Evolutionary conservation across 2,113 vertebrate genomes (phyloP), one percentile per base, ranked within the genome.

Genomic region (Vidua macroura): DNA sequence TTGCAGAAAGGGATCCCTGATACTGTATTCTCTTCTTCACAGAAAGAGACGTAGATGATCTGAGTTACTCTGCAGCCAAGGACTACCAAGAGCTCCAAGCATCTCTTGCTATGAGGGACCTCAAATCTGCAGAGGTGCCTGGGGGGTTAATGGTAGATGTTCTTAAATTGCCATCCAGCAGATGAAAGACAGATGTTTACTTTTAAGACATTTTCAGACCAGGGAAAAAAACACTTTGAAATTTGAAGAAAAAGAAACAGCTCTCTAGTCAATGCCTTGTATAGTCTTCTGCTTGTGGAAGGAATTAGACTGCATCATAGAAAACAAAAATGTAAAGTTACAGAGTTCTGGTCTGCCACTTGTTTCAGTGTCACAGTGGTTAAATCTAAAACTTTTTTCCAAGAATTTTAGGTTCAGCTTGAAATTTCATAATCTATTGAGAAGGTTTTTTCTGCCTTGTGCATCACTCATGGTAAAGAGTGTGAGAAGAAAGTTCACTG

Each of bases 171-270:
- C 41, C 35, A 67, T 39, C 31, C 31, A 74, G 76, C 31, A 53
- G 73, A 96, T 81, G 78, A 96, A 96, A 96, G 90, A 74, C 73
- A 93, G 62, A 92, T 93, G 88, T 90, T 97, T 96, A 90, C 53
- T 92, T 97, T 90, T 69, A 66, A 94, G 51, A 48, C n/a, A 31
- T 44, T 83, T 93, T 91, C 82, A 90, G 52, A 63, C 30, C 31
- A 81, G 56, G 60, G 35, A 75, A 88, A 94, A 94, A 83, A 74
- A 3, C 35, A 75, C 67, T 66, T 92, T 94, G 93, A 83, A 90
- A 94, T 90, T 28, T 31, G 31, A 90, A 95, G 67, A 53, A 83
- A 94, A 90, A 86, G 78, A 35, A 87, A 76, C 37, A 79, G 23
- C 30, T 37, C 9, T 83, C 63, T 55, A 89, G 51, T 67, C 67